These are phyloP conservation scores for Heterochromis multidens DNA, from an alignment of 2,113 vertebrate genomes.

Conservation along the genomic window DNA sequence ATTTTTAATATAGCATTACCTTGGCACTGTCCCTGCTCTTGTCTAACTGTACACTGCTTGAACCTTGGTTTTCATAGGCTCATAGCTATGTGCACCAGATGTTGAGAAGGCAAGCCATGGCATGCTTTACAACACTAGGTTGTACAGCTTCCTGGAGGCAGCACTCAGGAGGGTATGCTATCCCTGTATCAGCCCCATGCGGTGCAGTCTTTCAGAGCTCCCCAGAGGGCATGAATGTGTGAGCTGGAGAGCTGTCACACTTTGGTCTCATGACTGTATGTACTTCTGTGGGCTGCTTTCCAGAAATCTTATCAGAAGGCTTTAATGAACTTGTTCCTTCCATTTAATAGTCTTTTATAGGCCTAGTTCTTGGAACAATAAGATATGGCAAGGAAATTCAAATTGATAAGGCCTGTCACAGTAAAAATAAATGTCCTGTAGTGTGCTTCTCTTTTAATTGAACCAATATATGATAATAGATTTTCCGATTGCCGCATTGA, in stretches of 20 bases:
- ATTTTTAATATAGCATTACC: not conserved
- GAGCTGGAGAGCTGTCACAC: conserved; percentile 57
- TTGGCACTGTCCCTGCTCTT: not conserved
- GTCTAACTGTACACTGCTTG: not conserved
- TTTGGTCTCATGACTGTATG: conserved; percentile 68
- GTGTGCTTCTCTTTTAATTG: not conserved
- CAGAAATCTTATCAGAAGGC: conserved; percentile 32
- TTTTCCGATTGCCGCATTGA: not conserved
- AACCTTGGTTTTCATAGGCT: not conserved
- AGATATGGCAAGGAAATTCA: not conserved
- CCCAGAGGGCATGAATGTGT: conserved; percentile 20
- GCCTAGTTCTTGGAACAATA: not conserved
- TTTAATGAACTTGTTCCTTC: not conserved
- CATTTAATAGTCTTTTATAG: conserved; percentile 17
- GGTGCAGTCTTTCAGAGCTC: conserved; percentile 14
- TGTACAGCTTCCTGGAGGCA: not conserved
- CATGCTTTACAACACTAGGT: conserved; percentile 1
- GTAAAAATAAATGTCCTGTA: not conserved
- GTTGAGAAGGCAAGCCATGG: conserved; percentile 1
- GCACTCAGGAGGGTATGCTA: not conserved
- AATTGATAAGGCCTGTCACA: not conserved
- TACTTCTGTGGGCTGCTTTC: not conserved
- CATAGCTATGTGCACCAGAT: not conserved
- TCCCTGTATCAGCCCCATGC: not conserved
- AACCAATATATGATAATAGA: not conserved